phyloP scores from a whole-genome alignment of 2,888 invertebrate species.

The Alviniconcha strummeri region DNA sequence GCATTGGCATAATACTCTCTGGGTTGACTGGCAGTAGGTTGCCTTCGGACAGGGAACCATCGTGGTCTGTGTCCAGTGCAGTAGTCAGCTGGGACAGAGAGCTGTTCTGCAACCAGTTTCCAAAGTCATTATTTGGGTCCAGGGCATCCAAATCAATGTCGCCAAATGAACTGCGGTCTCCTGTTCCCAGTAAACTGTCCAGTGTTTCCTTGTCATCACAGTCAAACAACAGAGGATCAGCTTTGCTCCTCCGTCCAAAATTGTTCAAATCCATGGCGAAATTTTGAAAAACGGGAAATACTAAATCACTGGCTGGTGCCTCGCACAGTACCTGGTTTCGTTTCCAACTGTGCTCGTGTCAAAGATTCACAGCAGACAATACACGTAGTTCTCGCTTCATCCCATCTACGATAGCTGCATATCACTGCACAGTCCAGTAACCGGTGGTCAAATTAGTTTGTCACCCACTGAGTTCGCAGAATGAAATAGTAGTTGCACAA shows the following conservation, averaged over 20 bases:
- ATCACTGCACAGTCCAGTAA: background rate
- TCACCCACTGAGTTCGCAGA: too few relatives aligned
- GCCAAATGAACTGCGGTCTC: conserved; percentile 37
- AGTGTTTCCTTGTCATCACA: conserved; percentile 50
- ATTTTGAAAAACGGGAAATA: too few relatives aligned
- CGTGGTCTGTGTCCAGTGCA: conserved; percentile 38
- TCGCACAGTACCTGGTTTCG: too few relatives aligned
- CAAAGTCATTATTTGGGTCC: conserved; percentile 51
- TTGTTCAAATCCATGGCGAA: conserved; percentile 35
- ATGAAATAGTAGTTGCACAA: background rate
- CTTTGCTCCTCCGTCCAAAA: conserved; percentile 28
- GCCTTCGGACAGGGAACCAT: conserved; percentile 34
- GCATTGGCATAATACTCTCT: conserved; percentile 90
- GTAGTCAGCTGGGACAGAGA: conserved; percentile 40
- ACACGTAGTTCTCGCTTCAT: background rate
- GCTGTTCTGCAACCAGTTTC: conserved; percentile 52
- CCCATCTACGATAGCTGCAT: background rate
- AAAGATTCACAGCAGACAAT: background rate
- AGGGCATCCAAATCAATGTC: conserved; percentile 50
- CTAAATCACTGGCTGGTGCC: too few relatives aligned
- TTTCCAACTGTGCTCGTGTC: too few relatives aligned
- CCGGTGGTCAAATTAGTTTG: too few relatives aligned
- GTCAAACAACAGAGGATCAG: conserved; percentile 45
- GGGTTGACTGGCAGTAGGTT: conserved; percentile 82
- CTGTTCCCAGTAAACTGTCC: conserved; percentile 45